Base-by-base conservation (phyloP, 2,888 invertebrate genomes). In the Spilosoma lubricipeda region DNA sequence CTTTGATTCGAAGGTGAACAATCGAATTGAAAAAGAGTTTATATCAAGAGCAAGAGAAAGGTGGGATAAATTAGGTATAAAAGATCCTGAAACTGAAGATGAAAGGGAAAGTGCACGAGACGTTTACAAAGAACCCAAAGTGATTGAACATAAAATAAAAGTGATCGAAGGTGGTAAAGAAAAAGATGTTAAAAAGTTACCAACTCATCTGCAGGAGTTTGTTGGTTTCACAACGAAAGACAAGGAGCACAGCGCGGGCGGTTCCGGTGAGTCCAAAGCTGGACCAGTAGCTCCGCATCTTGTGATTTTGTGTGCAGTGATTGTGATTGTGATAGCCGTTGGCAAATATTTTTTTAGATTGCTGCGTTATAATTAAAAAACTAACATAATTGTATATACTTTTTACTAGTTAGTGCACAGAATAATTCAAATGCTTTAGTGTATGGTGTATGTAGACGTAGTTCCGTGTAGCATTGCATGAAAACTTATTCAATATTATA, bases 121-220 rank as follows among this genome's bases (percentile, higher is more conserved):
- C 74, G 83, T 93, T 72, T 95, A 94, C 81, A 89, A 88, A 84
- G 91, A 94, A 87, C 95, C 94, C 42, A 93, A 92, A 89, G 92
- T 94, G 76, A 91, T 93, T 68, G 93, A 94, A 81, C 94, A 96
- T 76, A 95, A 96, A 88, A 95, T 96, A 82, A 97, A 96, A 91
- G 96, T 98, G 72, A 96, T 98, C 67, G 97, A 98, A 88, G 97
- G 97, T 76, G 89, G 96, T 86, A 87, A 96, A 92, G 96, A 96
- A 87, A 96, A 96, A 76, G 97, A 97, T 85, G 95, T 97, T 67
- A 95, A 95, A 73, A 96, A 96, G 78, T 95, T 98, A 77, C 98
- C 98, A 9, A 97, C 96, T 86, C 98, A 98, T 92, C 96, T 98
- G 87, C 97, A 97, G 88, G 98, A 98, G 87, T 98, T 98, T 89